A percentile compares a stretch with the other conserved stretches of the same genome.
Evolutionary conservation across 2,888 invertebrate genomes (phyloP).

Genomic region (Phasia obesa): DNA sequence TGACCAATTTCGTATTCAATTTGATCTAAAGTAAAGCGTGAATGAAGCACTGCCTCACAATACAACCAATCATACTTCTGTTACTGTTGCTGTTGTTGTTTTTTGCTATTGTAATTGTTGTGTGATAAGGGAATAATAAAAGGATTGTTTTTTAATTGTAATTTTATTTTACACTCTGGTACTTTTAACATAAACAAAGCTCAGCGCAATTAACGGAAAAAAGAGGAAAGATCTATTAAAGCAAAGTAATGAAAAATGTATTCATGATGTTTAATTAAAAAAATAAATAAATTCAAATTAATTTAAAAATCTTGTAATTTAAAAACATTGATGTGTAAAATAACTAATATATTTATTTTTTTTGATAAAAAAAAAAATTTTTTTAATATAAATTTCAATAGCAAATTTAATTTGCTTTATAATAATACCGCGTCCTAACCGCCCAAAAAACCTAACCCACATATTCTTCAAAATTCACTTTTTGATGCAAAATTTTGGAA

Average conservation of each 20-base stretch:
- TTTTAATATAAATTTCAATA: too few species aligned
- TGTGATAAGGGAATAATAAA: constrained; percentile 69
- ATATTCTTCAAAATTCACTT: too few species aligned
- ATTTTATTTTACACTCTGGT: constrained; percentile 70
- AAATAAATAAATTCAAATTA: too few species aligned
- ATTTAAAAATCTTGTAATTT: too few species aligned
- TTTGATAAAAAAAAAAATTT: too few species aligned
- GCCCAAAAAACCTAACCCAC: too few species aligned
- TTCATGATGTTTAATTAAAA: not conserved
- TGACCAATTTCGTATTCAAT: constrained; percentile 57
- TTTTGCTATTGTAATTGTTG: constrained; percentile 45
- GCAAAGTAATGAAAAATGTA: not conserved
- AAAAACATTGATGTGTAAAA: too few species aligned
- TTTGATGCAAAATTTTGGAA: too few species aligned
- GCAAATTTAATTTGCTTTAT: too few species aligned
- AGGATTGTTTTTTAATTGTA: constrained; percentile 69
- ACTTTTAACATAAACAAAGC: constrained; percentile 58
- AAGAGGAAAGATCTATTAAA: constrained; percentile 25
- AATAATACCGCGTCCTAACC: too few species aligned
- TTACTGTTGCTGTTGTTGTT: constrained; percentile 27
- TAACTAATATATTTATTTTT: too few species aligned
- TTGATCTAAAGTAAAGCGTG: constrained; percentile 19
- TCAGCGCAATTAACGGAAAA: constrained; percentile 19
- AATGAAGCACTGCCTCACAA: constrained; percentile 38
- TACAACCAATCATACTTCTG: constrained; percentile 55